A percentile compares a stretch with the other conserved stretches of the same genome.
phyloP scores from a whole-genome alignment of 2,888 invertebrate genomes.

The Synergus japonicus region DNA sequence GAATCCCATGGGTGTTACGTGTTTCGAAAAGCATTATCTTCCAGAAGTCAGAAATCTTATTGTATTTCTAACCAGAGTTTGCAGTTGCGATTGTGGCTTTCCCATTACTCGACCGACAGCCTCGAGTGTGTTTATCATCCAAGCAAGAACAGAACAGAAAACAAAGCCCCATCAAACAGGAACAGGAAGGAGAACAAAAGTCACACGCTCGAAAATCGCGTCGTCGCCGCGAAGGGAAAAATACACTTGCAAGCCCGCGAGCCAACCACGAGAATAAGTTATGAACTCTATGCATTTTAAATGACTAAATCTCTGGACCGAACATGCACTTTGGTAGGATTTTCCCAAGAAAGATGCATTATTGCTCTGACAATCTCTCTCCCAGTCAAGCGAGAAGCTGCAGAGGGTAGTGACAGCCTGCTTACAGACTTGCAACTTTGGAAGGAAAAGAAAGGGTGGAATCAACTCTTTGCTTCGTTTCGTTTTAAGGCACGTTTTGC shows the following conservation, averaged over 20 bases:
- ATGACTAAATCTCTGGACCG: conserved; percentile 72
- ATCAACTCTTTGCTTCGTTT: neutral
- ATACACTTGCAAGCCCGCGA: conserved; percentile 52
- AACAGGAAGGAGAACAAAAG: conserved; percentile 26
- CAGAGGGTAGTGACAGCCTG: neutral
- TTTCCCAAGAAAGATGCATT: conserved; percentile 68
- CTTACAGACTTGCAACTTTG: conserved; percentile 1
- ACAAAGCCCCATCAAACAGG: conserved; percentile 23
- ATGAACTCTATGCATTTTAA: conserved; percentile 75
- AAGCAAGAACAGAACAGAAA: conserved; percentile 14
- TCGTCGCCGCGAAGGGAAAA: conserved; percentile 41
- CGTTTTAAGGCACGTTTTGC: conserved; percentile 1
- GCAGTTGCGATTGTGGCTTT: neutral
- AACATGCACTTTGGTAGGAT: conserved; percentile 67
- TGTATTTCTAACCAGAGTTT: neutral
- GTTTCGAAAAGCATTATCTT: neutral
- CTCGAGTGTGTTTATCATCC: conserved; percentile 33
- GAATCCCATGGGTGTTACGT: conserved; percentile 11
- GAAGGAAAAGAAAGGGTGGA: conserved; percentile 4
- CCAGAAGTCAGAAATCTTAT: conserved; percentile 9
- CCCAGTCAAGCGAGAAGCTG: conserved; percentile 34
- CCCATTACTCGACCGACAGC: conserved; percentile 34
- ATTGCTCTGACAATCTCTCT: conserved; percentile 70
- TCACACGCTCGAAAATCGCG: conserved; percentile 45
- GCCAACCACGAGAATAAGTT: conserved; percentile 70